These are phyloP conservation scores for Cossypha polioptera DNA, from an alignment of 2,797 vertebrate genomes.

Conservation along the genomic window DNA sequence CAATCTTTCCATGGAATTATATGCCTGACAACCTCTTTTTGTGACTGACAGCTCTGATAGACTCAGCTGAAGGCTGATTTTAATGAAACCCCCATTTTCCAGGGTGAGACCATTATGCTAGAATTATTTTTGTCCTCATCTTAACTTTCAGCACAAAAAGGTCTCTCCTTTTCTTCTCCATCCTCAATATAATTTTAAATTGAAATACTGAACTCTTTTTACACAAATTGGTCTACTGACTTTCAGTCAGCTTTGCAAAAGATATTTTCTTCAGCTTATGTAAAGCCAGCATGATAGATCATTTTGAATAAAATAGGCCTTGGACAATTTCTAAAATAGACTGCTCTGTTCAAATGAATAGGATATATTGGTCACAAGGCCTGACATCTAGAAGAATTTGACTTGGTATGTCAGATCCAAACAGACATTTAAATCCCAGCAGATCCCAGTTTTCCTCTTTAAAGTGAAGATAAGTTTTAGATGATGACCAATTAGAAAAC, in stretches of 20 bases:
- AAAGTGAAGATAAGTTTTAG: not conserved
- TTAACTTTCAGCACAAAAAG: slow-evolving; percentile 24
- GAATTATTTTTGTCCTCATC: slow-evolving; percentile 31
- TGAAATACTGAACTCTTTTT: slow-evolving; percentile 23
- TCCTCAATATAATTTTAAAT: slow-evolving; percentile 9
- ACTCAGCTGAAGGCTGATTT: slow-evolving; percentile 16
- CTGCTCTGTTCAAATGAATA: slow-evolving; percentile 3
- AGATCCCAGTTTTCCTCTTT: not conserved
- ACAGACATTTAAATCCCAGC: not conserved
- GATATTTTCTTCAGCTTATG: slow-evolving; percentile 30
- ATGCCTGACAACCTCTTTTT: not conserved
- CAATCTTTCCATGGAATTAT: not conserved
- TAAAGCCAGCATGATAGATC: slow-evolving; percentile 3
- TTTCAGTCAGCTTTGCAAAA: slow-evolving; percentile 22
- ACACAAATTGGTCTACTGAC: slow-evolving; percentile 8
- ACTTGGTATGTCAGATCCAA: not conserved
- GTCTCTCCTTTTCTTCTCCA: slow-evolving; percentile 10
- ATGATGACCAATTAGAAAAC: not conserved
- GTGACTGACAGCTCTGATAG: slow-evolving; percentile 43
- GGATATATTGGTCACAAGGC: not conserved
- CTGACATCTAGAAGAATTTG: not conserved
- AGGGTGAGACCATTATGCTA: not conserved
- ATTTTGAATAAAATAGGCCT: slow-evolving; percentile 28
- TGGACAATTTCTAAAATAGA: slow-evolving; percentile 17
- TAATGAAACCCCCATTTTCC: slow-evolving; percentile 33